Base-by-base conservation (phyloP, 2,888 invertebrate genomes). In the Trichogramma dendrolimi region DNA sequence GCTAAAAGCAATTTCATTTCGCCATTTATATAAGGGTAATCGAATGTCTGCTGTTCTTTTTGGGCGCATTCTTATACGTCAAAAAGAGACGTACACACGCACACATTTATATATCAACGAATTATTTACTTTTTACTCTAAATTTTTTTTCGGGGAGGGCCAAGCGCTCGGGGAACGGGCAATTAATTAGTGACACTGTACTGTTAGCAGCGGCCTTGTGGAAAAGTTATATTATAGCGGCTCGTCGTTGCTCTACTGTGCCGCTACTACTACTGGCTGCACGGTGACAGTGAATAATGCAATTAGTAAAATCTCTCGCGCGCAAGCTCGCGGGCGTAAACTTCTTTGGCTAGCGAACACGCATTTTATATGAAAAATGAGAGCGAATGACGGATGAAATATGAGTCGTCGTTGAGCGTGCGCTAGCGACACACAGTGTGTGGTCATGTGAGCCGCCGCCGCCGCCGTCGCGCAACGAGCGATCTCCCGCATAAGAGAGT, bases 331-430 rank as follows among this genome's bases (percentile, higher is more conserved):
- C 54, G 7, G 43, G 11, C 53, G 52, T 57, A 44, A 46, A 53
- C 54, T 54, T 6, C n/a, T 60, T 47, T 50, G 48, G 51, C 63
- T 41, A 63, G 48, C 61, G 55, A 59, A 58, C 61, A 56, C 60
- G 57, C 64, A 54, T 67, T 63, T 44, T 27, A 27, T 27, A 67
- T 71, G 67, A 71, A 71, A 71, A 71, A 71, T 70, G 69, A 71
- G 27, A 27, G 69, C 67, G 67, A 69, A 68, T 65, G 69, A 66
- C 67, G 65, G 66, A 67, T 68, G 67, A 69, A 68, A 68, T 68
- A 69, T 66, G 69, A 68, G 65, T 47, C 27, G 27, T 27, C 27
- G 27, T 27, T 27, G 27, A 27, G 27, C 27, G 27, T n/a, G 58
- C 59, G 27, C 27, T 27, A 27, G 27, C 27, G 27, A 2, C 27